Evolutionary conservation across 2,797 vertebrate genomes (phyloP), one percentile per base, ranked within the genome.

Genomic region (Cichlasoma orientale): DNA sequence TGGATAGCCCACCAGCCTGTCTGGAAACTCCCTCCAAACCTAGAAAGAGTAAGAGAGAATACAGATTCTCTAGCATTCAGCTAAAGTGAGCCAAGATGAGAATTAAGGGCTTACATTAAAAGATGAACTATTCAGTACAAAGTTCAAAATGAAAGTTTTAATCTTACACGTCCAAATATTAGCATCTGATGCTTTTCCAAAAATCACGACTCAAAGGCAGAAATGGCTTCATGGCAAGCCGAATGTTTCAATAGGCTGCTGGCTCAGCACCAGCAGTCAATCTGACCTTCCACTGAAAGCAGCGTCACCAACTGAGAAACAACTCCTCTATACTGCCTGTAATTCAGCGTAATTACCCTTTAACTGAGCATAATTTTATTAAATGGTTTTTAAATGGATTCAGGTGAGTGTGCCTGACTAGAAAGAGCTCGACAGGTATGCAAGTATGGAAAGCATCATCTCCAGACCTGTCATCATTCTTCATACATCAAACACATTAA

Each of bases 1-100:
- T 0, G 98, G 98, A 82, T 99, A 99, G 7, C 98, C 98, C 83
- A 99, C 98, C 88, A 99, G 87, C 76, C 98, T 95, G 94, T 99
- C 98, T 2, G 98, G 97, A 85, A 99, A 99, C 88, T 99, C 98
- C 75, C 98, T 94, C 98, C 98, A 99, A 69, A 99, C 98, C 98
- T 99, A 88, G 50, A 77, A 81, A 85, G n/a, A 27, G 27, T 38
- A 56, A 52, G 21, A 66, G 55, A 78, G 44, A 81, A 89, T 68
- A 86, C 13, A 76, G 78, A 86, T 36, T 21, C 47, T 85, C 47
- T 81, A 66, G 80, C 36, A 33, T 78, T 84, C 56, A 50, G 50
- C 19, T 76, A 41, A 68, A 44, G 1, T 33, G 7, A 82, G 80
- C 47, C 52, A 25, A 47, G 47, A 47, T 38, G 12, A 79, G n/a